Percentiles rank a stretch among this genome's conserved stretches.
Evolutionary conservation across 2,888 invertebrate species (phyloP).

Genomic region (Himalopsyche japonica): DNA sequence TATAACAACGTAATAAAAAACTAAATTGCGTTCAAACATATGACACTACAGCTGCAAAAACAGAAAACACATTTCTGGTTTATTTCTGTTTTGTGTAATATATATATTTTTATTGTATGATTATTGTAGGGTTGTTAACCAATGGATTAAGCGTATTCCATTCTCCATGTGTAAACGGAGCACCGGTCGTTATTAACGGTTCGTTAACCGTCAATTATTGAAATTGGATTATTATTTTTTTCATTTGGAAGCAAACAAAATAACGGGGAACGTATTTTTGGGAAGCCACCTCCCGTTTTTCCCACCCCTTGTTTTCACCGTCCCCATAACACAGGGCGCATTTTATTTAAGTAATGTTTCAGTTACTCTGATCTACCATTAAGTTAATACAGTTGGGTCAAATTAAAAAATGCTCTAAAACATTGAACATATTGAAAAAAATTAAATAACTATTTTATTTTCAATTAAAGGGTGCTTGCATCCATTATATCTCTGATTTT

Average conservation of each 20-base stretch:
- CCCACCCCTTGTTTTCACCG: neutral
- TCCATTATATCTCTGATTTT: too few species aligned
- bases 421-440: too few species aligned
- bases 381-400: neutral
- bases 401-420: neutral
- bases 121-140: neutral
- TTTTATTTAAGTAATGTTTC: neutral
- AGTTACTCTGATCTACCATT: neutral
- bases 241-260: constrained; percentile 30
- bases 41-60: neutral
- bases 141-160: constrained; percentile 8
- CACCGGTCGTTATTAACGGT: constrained; percentile 34
- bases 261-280: constrained; percentile 1
- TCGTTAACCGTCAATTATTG: constrained; percentile 38
- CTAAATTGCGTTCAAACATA: neutral
- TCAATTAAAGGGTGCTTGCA: too few species aligned
- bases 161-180: constrained; percentile 1
- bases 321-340: neutral
- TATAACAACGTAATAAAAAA: neutral
- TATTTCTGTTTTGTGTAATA: too few species aligned
- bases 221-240: constrained; percentile 38
- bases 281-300: neutral
- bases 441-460: too few species aligned
- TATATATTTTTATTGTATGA: too few species aligned
- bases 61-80: too few species aligned